Evolutionary conservation across 2,797 vertebrate genomes (phyloP), one percentile per base, ranked within the genome.

Genomic region (Arrhamphus sclerolepis): DNA sequence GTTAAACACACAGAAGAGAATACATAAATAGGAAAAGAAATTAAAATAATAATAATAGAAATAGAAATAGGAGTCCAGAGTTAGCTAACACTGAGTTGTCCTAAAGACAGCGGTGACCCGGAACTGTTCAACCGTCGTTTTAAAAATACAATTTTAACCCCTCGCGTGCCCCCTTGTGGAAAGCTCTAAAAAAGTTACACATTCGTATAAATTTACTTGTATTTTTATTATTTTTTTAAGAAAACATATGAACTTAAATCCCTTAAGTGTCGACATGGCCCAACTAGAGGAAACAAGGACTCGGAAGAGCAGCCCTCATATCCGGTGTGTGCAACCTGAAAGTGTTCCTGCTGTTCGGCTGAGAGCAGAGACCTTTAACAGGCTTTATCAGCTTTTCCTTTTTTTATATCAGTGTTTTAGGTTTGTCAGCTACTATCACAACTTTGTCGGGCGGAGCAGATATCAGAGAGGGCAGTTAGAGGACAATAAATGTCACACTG

Each of bases 101-200:
- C 16, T 10, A 7, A 48, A 4, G 46, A 14, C 9, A 24, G 13
- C 59, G 24, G 0, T 58, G 46, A 87, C 53, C 87, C 74, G 87
- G 87, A 85, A 42, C 62, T 70, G 29, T 16, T 70, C 21, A 34
- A 31, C 24, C 1, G n/a, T 31, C 10, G 6, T 7, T 67, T 3
- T 29, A 11, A 9, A 3, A 9, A 20, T 5, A 1, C 8, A 3
- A 31, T 17, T 8, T 41, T 48, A 34, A 10, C 34, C 14, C 11
- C 13, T 38, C 34, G 34, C 34, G 13, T 14, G 34, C 34, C 34
- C 34, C 13, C 34, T 16, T 38, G 34, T 38, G 34, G 34, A 38
- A 38, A 38, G 14, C 13, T 38, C 13, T 34, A 10, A 10, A 34
- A 34, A 34, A 11, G 7, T 14, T 26, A 6, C 24, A n/a, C n/a